Base-by-base conservation (phyloP, 1,140 invertebrate genomes). In the Papilio aristodemus region DNA sequence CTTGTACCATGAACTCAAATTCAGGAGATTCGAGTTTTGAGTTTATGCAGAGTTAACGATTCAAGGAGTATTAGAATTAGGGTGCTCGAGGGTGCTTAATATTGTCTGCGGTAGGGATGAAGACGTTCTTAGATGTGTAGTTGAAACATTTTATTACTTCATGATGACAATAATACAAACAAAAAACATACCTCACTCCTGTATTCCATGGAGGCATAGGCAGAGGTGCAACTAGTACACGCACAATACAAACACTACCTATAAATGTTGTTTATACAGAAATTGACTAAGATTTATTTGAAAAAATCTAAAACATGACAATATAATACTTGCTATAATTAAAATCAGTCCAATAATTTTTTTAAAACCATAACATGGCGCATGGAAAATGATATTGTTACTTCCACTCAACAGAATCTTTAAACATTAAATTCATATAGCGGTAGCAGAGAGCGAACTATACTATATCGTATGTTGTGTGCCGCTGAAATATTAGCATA, bases 1-100 rank as follows among this genome's bases (percentile, higher is more conserved):
- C 6, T 17, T 39, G 10, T 14, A 8, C 19, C 39, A 58, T 73
- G 59, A 39, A 60, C 71, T 68, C 46, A 72, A 63, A 69, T 37
- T 73, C 64, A 46, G 27, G 9, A 10, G 10, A 11, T 38, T 10
- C 9, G 19, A 62, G 32, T 62, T 37, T 38, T 62, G 0, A 17
- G 17, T 37, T 38, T 37, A 62, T 10, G 19, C 11, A 54, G 9
- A 54, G 46, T 54, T 54, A 54, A 54, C 46, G 46, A 54, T 17
- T 54, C 19, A 54, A 54, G 19, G 19, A 54, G 46, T 19, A 25
- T 54, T 54, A 22, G 46, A 11, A 25, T 54, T 54, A 54, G 46
- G 46, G 46, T 54, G 46, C 9, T 54, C 22, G 46, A 54, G 46
- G 22, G 1, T 19, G 46, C 46, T 54, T 54, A 25, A 54, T 54